These are phyloP conservation scores for Agapostemon virescens DNA, from an alignment of 2,888 invertebrate species.

Conservation along the genomic window DNA sequence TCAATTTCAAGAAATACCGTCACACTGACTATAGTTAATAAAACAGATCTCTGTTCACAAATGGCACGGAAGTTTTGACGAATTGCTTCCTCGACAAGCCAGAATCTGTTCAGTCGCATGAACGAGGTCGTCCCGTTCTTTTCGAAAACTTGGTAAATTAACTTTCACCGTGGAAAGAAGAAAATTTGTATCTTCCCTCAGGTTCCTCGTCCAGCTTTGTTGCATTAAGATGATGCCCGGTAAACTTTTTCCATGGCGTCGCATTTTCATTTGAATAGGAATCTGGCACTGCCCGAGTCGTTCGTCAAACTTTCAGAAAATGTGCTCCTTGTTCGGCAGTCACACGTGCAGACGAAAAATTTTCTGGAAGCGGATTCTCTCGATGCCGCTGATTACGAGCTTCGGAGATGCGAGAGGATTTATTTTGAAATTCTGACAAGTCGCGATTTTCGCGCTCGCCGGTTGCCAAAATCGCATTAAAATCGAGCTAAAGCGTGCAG, in stretches of 20 bases:
- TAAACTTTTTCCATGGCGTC: background rate
- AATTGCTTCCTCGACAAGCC: background rate
- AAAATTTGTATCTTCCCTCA: background rate
- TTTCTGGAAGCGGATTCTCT: background rate
- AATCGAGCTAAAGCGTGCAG: conserved; percentile 63
- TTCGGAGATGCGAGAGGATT: conserved; percentile 13
- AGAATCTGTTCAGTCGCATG: background rate
- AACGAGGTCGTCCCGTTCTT: background rate
- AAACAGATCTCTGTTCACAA: background rate
- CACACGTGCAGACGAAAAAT: background rate
- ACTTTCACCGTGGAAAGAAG: background rate
- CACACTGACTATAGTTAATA: background rate
- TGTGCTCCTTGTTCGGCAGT: too few species aligned
- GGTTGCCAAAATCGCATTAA: conserved; percentile 77
- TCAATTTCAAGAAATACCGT: background rate
- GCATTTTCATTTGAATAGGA: background rate
- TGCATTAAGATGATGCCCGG: background rate
- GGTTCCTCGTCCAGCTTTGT: background rate
- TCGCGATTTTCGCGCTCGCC: conserved; percentile 29
- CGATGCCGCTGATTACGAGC: background rate
- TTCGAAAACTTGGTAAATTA: background rate
- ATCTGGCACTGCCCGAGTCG: background rate
- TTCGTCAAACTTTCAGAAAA: background rate
- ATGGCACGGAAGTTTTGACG: background rate
- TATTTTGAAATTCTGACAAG: conserved; percentile 53